Conservation (phyloP, 2,888 invertebrate genomes). For the Campoplex nolae region DNA sequence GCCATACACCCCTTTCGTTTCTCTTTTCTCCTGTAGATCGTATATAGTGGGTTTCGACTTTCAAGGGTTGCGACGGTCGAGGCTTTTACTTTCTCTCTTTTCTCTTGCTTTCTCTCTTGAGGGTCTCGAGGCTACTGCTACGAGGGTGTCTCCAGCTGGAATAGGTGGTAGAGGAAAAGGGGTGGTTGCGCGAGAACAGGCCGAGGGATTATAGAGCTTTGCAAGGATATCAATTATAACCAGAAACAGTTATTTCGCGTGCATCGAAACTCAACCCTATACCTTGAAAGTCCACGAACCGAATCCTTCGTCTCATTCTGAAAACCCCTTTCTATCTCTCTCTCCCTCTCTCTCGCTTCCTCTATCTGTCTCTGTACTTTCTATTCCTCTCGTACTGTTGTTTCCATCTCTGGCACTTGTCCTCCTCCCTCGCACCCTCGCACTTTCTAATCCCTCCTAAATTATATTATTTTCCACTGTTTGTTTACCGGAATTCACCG, state of each 20-base stretch:
- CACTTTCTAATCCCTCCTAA: slow-evolving; percentile 83
- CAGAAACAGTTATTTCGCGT: slow-evolving; percentile 84
- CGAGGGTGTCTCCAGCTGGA: slow-evolving; percentile 29
- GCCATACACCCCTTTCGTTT: slow-evolving; percentile 57
- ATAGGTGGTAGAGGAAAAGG: slow-evolving; percentile 17
- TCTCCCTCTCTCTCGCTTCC: slow-evolving; percentile 62
- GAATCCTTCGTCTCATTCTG: slow-evolving; percentile 65
- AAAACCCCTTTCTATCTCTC: slow-evolving; percentile 75
- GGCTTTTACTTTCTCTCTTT: slow-evolving; percentile 63
- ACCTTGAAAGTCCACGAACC: slow-evolving; percentile 62
- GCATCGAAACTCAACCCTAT: slow-evolving; percentile 75
- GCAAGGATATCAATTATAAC: slow-evolving; percentile 85
- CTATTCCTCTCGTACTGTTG: slow-evolving; percentile 58
- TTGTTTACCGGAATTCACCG: slow-evolving; percentile 82
- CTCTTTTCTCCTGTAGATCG: slow-evolving; percentile 51
- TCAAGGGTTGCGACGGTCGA: slow-evolving; percentile 79
- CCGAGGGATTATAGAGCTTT: slow-evolving; percentile 84
- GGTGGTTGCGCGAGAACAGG: slow-evolving; percentile 64
- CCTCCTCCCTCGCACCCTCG: slow-evolving; percentile 1
- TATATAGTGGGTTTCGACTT: slow-evolving; percentile 79
- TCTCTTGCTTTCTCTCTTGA: slow-evolving; percentile 38
- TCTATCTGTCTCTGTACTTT: background rate
- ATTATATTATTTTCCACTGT: slow-evolving; percentile 85
- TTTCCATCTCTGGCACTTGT: slow-evolving; percentile 64
- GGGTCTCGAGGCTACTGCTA: slow-evolving; percentile 48